phyloP scores from a whole-genome alignment of 2,113 vertebrate species.

The Brachyhypopomus occidentalis region DNA sequence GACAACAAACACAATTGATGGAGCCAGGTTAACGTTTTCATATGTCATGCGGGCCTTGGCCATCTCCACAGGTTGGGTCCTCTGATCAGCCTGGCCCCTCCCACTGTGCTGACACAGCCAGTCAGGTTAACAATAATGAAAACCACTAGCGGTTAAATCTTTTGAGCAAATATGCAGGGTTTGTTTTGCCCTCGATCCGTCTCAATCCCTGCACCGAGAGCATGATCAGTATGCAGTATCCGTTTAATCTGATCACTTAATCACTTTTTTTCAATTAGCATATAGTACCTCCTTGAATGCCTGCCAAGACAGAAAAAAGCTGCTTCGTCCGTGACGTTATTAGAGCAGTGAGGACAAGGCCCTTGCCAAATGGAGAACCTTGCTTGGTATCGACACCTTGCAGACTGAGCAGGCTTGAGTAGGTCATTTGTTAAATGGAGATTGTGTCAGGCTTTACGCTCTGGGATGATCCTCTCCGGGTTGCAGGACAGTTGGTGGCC shows the following conservation, averaged over 20 bases:
- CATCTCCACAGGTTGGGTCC: neutral
- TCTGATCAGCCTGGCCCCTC: too few species aligned
- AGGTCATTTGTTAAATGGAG: constrained; percentile 7
- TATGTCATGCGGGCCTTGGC: neutral
- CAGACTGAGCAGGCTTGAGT: neutral
- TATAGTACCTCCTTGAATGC: constrained; percentile 57
- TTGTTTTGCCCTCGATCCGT: constrained; percentile 1
- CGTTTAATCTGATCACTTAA: constrained; percentile 51
- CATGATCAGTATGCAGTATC: constrained; percentile 48
- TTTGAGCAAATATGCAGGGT: constrained; percentile 25
- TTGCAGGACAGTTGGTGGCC: neutral
- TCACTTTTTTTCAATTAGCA: constrained; percentile 62
- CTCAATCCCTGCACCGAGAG: constrained; percentile 36
- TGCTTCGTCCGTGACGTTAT: constrained; percentile 49
- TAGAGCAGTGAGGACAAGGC: constrained; percentile 40
- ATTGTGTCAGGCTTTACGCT: neutral
- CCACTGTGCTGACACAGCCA: too few species aligned
- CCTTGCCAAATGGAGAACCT: constrained; percentile 10
- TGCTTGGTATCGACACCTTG: constrained; percentile 15
- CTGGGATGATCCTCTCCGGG: constrained; percentile 6
- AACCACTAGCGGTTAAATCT: constrained; percentile 8
- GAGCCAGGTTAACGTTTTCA: neutral
- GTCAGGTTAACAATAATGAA: too few species aligned
- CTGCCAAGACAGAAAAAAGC: constrained; percentile 52
- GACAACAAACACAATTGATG: neutral